phyloP scores from a whole-genome alignment of 2,888 invertebrate genomes.

The Argyresthia goedartella region DNA sequence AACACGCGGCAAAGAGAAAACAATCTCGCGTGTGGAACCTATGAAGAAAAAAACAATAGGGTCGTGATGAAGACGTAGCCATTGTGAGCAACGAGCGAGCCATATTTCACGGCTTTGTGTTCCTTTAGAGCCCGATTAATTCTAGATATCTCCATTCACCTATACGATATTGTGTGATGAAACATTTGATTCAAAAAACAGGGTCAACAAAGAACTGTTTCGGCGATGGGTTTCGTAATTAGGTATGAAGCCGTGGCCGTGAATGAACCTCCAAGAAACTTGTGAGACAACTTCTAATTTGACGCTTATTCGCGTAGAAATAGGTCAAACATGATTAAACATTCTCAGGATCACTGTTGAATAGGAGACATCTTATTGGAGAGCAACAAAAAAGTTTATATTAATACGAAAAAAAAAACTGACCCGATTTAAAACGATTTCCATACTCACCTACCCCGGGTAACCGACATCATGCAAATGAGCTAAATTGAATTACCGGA shows the following conservation, averaged over 20 bases:
- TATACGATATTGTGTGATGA: slow-evolving; percentile 61
- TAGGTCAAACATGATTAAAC: too few relatives aligned
- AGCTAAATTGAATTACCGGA: slow-evolving; percentile 69
- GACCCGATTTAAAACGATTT: slow-evolving; percentile 31
- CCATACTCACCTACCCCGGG: slow-evolving; percentile 65
- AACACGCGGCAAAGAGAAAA: slow-evolving; percentile 37
- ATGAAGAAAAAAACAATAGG: slow-evolving; percentile 61
- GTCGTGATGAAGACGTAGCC: slow-evolving; percentile 69
- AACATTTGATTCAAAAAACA: slow-evolving; percentile 21
- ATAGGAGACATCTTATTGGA: too few relatives aligned
- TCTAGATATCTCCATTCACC: slow-evolving; percentile 68
- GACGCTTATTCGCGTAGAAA: too few relatives aligned
- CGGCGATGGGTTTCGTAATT: not conserved
- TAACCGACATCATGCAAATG: slow-evolving; percentile 66
- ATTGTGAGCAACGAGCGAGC: slow-evolving; percentile 65
- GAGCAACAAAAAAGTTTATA: too few relatives aligned
- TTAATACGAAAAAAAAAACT: not conserved
- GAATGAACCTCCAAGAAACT: too few relatives aligned
- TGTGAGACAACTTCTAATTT: too few relatives aligned
- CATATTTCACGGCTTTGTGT: slow-evolving; percentile 69
- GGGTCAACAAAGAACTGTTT: slow-evolving; percentile 3
- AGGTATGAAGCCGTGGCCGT: not conserved
- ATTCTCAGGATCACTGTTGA: too few relatives aligned
- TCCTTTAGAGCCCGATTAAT: slow-evolving; percentile 64
- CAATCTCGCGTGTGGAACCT: slow-evolving; percentile 56